These are phyloP conservation scores for Phylloscopus collybita DNA, from an alignment of 2,797 vertebrate genomes.

Conservation along the genomic window DNA sequence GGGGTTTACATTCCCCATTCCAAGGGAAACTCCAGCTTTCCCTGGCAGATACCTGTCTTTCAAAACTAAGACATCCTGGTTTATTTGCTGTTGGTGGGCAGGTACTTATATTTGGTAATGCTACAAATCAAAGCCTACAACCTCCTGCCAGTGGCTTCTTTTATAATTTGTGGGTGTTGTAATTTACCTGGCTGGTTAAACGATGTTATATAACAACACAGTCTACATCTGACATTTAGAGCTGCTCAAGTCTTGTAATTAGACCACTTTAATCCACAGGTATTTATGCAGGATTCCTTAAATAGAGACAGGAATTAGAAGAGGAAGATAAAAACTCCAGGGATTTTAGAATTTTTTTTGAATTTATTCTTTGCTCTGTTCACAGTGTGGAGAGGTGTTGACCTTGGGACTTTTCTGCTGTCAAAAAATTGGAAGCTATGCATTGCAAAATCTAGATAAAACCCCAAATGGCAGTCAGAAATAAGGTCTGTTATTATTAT, in stretches of 20 bases:
- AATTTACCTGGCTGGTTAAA: background rate
- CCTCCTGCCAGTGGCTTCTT: background rate
- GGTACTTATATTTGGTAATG: accelerated
- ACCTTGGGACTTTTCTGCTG: background rate
- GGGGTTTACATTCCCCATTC: too few relatives aligned
- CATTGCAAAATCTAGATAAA: background rate
- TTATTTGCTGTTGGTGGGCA: background rate
- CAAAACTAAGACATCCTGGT: too few relatives aligned
- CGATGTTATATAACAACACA: accelerated
- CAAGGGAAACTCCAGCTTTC: too few relatives aligned
- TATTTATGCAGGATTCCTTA: background rate
- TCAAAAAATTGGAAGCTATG: background rate
- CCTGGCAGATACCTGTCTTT: too few relatives aligned
- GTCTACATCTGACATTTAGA: background rate
- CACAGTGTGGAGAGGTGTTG: background rate
- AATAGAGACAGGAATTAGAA: background rate
- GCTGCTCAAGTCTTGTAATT: background rate
- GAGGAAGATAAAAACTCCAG: background rate
- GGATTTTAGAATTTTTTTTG: background rate
- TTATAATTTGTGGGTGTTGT: background rate
- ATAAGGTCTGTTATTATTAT: background rate
- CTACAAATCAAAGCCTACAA: background rate
- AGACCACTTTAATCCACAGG: background rate
- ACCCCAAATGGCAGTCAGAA: background rate
- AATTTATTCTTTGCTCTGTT: background rate